Conservation (phyloP, 2,888 invertebrate genomes). For the Torymus texanus region DNA sequence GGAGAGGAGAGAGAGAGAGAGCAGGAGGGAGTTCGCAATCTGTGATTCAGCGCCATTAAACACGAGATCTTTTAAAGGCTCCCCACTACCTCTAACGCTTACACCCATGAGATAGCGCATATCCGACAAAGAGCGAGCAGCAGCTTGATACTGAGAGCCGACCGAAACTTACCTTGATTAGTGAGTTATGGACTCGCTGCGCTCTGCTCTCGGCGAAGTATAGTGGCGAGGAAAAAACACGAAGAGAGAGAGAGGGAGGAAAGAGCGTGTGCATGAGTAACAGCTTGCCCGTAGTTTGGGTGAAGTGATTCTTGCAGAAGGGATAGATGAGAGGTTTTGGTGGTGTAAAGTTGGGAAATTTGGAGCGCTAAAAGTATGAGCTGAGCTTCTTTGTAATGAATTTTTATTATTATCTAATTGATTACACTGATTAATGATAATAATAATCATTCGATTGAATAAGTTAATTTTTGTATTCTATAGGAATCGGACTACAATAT, state of each 20-base stretch:
- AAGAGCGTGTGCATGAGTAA: conserved; percentile 15
- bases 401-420: too few relatives aligned
- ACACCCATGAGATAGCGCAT: conserved; percentile 55
- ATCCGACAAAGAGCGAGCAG: conserved; percentile 44
- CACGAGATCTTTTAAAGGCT: conserved; percentile 72
- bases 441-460: too few relatives aligned
- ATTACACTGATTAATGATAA: too few relatives aligned
- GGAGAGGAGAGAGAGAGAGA: neutral
- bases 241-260: too few relatives aligned
- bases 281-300: conserved; percentile 25
- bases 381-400: too few relatives aligned
- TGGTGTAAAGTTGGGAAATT: too few relatives aligned
- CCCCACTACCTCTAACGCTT: conserved; percentile 52
- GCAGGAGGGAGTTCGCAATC: conserved; percentile 67
- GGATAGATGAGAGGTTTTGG: neutral
- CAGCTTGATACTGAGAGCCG: conserved; percentile 46
- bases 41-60: conserved; percentile 75
- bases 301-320: neutral
- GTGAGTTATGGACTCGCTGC: conserved; percentile 50
- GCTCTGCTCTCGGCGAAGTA: neutral
- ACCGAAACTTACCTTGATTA: conserved; percentile 45
- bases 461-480: too few relatives aligned
- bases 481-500: too few relatives aligned
- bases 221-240: conserved; percentile 16
- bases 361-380: too few relatives aligned